These are phyloP conservation scores for Salvator merianae DNA, from an alignment of 2,113 vertebrate genomes.

Conservation along the genomic window DNA sequence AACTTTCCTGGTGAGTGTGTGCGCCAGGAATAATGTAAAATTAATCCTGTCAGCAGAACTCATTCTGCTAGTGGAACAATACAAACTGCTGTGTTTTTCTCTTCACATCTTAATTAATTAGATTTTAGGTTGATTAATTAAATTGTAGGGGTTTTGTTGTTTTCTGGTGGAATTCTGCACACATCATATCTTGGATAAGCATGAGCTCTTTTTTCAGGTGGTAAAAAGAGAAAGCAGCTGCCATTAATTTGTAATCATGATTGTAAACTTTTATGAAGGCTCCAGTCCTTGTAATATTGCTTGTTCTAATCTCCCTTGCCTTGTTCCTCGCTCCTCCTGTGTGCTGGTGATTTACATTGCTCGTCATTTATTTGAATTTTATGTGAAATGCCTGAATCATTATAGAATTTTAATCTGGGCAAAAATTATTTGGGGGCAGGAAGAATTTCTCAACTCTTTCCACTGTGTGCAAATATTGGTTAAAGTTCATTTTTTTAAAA, in stretches of 20 bases:
- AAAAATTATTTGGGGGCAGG: not conserved
- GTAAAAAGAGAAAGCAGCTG: not conserved
- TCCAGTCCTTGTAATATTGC: not conserved
- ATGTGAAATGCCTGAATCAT: not conserved
- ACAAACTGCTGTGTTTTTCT: accelerated
- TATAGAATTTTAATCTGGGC: not conserved
- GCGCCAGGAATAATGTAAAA: accelerated
- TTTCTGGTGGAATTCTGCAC: not conserved
- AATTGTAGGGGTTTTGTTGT: not conserved
- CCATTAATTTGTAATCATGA: not conserved
- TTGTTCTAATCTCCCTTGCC: not conserved
- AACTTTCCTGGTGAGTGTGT: accelerated
- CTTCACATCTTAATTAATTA: not conserved
- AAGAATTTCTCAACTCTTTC: not conserved
- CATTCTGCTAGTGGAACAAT: accelerated
- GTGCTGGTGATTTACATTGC: not conserved
- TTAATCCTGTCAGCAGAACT: not conserved
- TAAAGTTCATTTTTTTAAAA: not conserved
- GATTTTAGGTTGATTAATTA: not conserved
- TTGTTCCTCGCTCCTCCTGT: not conserved
- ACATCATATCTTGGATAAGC: not conserved
- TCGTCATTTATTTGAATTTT: not conserved
- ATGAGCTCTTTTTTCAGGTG: not conserved
- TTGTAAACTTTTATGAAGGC: not conserved
- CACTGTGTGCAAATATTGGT: not conserved